Percentiles rank a stretch among this genome's conserved stretches.
Conservation (phyloP, 2,797 vertebrate species). For the Glossophaga mutica region DNA sequence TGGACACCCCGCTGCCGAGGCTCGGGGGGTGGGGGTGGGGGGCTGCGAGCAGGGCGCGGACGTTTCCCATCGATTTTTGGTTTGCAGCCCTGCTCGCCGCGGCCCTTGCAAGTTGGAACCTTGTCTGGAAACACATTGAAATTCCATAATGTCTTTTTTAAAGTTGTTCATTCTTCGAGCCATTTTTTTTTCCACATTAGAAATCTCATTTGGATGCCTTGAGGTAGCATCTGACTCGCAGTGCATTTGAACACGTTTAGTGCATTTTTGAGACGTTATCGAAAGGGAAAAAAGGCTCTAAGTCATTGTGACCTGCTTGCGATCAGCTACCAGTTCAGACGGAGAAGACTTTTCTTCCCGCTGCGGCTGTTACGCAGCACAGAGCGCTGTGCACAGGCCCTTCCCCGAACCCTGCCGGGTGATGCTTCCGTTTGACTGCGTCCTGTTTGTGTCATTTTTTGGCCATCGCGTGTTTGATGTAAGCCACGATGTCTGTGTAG, state of each 20-base stretch:
- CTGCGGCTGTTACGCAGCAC: neutral
- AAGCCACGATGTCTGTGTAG: neutral
- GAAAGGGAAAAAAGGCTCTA: neutral
- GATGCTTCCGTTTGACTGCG: neutral
- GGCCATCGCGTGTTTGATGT: neutral
- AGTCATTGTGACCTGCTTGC: neutral
- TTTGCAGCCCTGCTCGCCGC: constrained; percentile 66
- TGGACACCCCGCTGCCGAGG: constrained; percentile 71
- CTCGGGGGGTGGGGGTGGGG: constrained; percentile 76
- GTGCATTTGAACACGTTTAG: neutral
- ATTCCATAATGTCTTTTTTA: constrained; percentile 61
- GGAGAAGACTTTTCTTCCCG: neutral
- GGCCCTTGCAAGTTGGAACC: constrained; percentile 63
- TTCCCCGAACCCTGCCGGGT: neutral
- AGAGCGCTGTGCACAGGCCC: neutral
- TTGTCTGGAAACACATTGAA: constrained; percentile 64
- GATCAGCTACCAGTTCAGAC: neutral
- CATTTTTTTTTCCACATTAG: neutral
- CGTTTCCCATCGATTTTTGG: constrained; percentile 74
- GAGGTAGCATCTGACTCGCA: neutral
- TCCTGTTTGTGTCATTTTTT: neutral
- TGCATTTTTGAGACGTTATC: neutral
- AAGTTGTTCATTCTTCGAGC: constrained; percentile 11
- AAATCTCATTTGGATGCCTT: neutral
- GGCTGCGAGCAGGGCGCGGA: constrained; percentile 73